phyloP scores from a whole-genome alignment of 2,113 vertebrate genomes.

The Bubo blakistoni region DNA sequence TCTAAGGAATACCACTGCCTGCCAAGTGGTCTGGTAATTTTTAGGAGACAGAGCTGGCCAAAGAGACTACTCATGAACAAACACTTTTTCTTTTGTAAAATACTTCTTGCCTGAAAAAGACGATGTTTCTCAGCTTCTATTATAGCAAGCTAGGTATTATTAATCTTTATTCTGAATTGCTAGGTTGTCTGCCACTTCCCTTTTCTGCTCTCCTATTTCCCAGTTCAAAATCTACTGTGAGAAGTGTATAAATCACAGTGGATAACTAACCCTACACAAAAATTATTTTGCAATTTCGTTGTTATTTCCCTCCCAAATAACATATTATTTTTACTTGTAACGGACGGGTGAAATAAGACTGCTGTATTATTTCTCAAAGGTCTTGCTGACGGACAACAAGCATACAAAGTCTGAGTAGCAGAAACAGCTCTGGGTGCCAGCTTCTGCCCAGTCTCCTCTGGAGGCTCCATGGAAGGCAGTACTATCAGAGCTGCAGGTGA shows the following conservation, averaged over 20 bases:
- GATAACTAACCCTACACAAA: neutral
- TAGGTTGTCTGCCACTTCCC: neutral
- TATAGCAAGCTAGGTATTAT: neutral
- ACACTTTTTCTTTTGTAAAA: neutral
- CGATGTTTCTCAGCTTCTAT: neutral
- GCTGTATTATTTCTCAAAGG: neutral
- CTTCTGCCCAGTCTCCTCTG: neutral
- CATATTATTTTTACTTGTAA: neutral
- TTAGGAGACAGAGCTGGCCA: neutral
- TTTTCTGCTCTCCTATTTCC: neutral
- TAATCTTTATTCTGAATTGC: neutral
- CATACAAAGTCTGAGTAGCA: neutral
- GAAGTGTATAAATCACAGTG: neutral
- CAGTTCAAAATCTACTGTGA: neutral
- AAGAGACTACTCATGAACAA: neutral
- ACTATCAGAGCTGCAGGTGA: neutral
- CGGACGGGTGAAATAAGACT: neutral
- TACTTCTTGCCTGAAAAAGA: neutral
- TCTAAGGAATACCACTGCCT: neutral
- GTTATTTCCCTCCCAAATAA: neutral
- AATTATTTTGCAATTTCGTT: neutral
- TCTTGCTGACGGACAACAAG: neutral
- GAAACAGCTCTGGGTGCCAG: neutral
- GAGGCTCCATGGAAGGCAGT: neutral
- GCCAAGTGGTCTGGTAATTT: neutral